phyloP scores from a whole-genome alignment of 2,113 vertebrate species.

The Origma solitaria region DNA sequence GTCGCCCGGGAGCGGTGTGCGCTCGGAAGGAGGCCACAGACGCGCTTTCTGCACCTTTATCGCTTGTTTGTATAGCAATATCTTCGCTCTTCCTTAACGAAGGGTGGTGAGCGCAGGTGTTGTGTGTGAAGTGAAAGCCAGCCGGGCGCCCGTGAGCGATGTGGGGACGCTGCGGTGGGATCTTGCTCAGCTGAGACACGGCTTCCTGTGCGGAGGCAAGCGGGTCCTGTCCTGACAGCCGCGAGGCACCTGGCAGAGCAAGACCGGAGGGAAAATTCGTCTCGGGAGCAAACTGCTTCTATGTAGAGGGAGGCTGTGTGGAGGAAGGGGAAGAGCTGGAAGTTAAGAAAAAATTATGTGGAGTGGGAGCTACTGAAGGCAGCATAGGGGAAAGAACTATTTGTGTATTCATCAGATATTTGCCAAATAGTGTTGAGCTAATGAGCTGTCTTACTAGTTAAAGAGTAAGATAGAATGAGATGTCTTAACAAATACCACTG shows the following conservation, averaged over 20 bases:
- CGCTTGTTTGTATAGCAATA: rapidly evolving
- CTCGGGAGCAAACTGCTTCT: neutral
- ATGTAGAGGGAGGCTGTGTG: neutral
- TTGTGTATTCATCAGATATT: neutral
- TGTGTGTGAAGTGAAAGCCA: rapidly evolving
- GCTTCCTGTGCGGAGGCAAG: neutral
- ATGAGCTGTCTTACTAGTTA: neutral
- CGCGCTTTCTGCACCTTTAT: neutral
- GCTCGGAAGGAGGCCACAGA: neutral
- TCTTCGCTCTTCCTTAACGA: neutral
- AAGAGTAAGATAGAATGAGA: neutral
- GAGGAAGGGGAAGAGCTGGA: neutral
- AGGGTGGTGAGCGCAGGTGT: neutral
- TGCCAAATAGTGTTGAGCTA: neutral
- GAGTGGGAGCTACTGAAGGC: neutral
- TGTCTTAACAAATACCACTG: neutral
- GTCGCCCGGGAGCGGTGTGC: rapidly evolving
- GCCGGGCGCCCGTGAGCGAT: rapidly evolving
- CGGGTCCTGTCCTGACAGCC: neutral
- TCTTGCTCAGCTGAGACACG: rapidly evolving
- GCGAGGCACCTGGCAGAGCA: neutral
- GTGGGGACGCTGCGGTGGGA: rapidly evolving
- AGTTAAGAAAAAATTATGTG: too few relatives aligned
- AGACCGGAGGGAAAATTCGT: neutral
- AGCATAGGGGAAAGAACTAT: rapidly evolving